Conservation (phyloP, 2,797 vertebrate genomes). For the Sarcophilus harrisii region DNA sequence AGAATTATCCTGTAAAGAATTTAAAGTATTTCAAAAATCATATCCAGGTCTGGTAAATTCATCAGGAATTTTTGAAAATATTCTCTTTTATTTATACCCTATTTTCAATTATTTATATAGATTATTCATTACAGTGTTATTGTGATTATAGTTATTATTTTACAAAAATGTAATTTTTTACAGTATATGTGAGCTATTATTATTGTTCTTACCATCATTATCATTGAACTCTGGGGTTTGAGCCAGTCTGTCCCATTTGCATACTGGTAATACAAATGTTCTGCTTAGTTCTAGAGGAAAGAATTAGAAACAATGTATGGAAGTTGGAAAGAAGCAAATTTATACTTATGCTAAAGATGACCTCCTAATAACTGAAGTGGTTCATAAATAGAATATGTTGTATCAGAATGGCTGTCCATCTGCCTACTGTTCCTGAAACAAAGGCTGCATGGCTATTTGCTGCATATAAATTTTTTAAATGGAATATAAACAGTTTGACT, state of each 20-base stretch:
- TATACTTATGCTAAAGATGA: neutral
- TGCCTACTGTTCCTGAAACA: neutral
- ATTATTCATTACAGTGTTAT: neutral
- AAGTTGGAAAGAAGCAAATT: neutral
- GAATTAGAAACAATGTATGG: neutral
- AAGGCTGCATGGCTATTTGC: neutral
- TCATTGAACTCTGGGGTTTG: neutral
- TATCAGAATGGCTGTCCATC: neutral
- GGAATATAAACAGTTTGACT: neutral
- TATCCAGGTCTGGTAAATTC: neutral
- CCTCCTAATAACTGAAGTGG: neutral
- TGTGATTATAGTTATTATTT: neutral
- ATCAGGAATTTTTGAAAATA: neutral
- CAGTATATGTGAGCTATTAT: neutral
- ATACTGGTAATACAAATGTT: neutral
- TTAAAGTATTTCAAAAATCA: neutral
- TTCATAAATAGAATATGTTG: neutral
- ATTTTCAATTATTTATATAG: neutral
- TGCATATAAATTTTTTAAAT: neutral
- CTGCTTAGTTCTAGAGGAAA: neutral
- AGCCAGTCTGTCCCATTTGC: neutral
- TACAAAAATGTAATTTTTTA: neutral
- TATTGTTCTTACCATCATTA: neutral
- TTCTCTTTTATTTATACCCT: neutral
- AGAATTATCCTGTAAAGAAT: neutral